A percentile compares a stretch with the other conserved stretches of the same genome.
These are phyloP conservation scores for Monochamus saltuarius DNA, from an alignment of 1,140 invertebrate species.

Conservation along the genomic window DNA sequence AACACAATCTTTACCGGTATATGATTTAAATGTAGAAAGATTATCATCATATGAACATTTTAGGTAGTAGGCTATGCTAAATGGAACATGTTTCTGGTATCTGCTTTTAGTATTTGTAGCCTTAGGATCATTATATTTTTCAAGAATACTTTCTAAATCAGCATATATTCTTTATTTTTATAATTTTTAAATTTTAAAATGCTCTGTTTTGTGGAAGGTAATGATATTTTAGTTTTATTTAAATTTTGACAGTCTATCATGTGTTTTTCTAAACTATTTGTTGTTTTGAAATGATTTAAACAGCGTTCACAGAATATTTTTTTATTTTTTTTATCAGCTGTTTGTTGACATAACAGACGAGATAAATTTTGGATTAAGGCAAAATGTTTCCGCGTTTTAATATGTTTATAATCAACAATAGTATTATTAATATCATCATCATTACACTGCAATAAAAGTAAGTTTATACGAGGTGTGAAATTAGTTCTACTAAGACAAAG, in stretches of 20 bases:
- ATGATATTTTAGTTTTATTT: constrained; percentile 20
- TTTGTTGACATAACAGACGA: constrained; percentile 24
- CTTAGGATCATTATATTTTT: constrained; percentile 12
- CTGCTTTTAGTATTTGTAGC: constrained; percentile 1
- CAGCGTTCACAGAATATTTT: constrained; percentile 31
- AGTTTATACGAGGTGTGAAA: constrained; percentile 9
- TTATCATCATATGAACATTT: constrained; percentile 24
- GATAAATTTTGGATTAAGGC: constrained; percentile 29
- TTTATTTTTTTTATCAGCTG: constrained; percentile 14
- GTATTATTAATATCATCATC: neutral
- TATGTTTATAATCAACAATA: neutral
- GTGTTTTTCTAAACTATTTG: constrained; percentile 23
- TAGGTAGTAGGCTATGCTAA: constrained; percentile 25
- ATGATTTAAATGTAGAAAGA: constrained; percentile 40
- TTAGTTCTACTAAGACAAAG: neutral
- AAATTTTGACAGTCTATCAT: constrained; percentile 14
- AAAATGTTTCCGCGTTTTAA: constrained; percentile 19
- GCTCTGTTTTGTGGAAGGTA: constrained; percentile 13
- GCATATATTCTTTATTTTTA: constrained; percentile 39
- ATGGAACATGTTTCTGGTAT: constrained; percentile 44
- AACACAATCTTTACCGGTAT: constrained; percentile 24
- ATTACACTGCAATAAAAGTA: neutral
- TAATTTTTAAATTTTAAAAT: no score
- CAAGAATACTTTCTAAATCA: constrained; percentile 43
- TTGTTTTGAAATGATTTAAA: constrained; percentile 24